A percentile compares a stretch with the other conserved stretches of the same genome.
Evolutionary conservation across 1,140 invertebrate species (phyloP).

Genomic region (Danaus plexippus): DNA sequence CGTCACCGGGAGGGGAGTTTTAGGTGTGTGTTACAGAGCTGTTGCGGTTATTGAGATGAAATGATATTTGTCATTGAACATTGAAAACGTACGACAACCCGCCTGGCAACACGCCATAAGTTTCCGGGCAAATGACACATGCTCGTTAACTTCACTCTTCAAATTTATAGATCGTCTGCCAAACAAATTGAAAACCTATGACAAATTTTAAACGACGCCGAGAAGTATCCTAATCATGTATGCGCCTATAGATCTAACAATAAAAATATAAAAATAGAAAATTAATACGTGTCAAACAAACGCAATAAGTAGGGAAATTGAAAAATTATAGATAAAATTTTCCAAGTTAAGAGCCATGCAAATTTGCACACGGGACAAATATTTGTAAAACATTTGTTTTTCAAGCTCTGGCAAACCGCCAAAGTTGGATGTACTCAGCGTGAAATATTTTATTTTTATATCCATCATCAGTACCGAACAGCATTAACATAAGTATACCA

Average conservation of each 20-base stretch:
- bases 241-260: no score
- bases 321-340: no score
- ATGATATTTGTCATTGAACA: slow-evolving; percentile 16
- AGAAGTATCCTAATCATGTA: no score
- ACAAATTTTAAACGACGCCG: no score
- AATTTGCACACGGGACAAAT: slow-evolving; percentile 18
- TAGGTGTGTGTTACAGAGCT: no score
- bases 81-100: slow-evolving; percentile 10
- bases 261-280: no score
- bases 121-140: slow-evolving; percentile 23
- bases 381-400: slow-evolving; percentile 28
- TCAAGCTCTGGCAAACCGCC: slow-evolving; percentile 22
- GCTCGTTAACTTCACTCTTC: slow-evolving; percentile 22
- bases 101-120: slow-evolving; percentile 23
- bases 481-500: slow-evolving; percentile 23
- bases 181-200: slow-evolving; percentile 8
- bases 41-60: no score
- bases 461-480: slow-evolving; percentile 15
- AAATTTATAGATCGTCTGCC: slow-evolving; percentile 24
- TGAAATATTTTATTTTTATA: slow-evolving; percentile 32
- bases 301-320: no score
- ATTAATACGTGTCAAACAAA: no score
- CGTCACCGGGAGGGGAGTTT: no score
- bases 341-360: slow-evolving; percentile 1
- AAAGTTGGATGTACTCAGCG: slow-evolving; percentile 20